A percentile compares a stretch with the other conserved stretches of the same genome.
Evolutionary conservation across 2,113 vertebrate genomes (phyloP).

Genomic region (Engystomops pustulosus): DNA sequence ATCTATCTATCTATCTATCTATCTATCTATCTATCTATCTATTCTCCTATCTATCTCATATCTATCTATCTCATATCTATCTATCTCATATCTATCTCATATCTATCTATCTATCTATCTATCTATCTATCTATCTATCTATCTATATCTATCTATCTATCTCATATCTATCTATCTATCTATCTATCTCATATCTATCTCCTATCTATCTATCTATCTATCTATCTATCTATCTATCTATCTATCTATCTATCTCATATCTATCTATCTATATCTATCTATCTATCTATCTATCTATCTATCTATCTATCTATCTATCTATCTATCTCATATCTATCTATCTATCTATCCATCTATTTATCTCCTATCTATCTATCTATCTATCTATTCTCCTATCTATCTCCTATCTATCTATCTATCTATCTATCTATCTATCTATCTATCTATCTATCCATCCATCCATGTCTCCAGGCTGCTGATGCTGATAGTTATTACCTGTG

Average conservation of each 20-base stretch:
- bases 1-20: not conserved
- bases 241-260: not conserved
- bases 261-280: not conserved
- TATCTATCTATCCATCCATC: not conserved
- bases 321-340: not conserved
- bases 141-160: not conserved
- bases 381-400: not conserved
- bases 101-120: not conserved
- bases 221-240: too few relatives aligned
- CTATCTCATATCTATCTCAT: not conserved
- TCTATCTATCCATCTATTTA: not conserved
- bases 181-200: not conserved
- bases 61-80: not conserved
- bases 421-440: not conserved
- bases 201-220: too few relatives aligned
- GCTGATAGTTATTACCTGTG: conserved; percentile 82
- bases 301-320: not conserved
- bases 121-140: not conserved
- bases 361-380: conserved; percentile 3
- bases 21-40: not conserved
- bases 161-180: not conserved
- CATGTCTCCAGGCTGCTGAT: not conserved
- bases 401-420: not conserved
- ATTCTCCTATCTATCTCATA: not conserved
- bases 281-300: not conserved